Conservation (phyloP, 2,888 invertebrate genomes). For the Hemaris fuciformis region DNA sequence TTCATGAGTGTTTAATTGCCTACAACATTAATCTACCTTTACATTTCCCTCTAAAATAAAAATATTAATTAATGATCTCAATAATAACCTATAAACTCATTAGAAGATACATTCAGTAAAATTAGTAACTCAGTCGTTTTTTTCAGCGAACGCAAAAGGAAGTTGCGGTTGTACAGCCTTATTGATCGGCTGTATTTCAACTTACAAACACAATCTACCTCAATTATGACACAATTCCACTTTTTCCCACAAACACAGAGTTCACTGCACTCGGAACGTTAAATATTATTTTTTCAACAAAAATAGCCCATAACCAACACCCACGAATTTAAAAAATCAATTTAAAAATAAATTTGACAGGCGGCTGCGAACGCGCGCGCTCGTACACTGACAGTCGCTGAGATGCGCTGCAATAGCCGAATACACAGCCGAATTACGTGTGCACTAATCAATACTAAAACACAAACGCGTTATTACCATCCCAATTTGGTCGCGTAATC, state of each 20-base stretch:
- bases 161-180: neutral
- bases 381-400: slow-evolving; percentile 49
- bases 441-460: neutral
- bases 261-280: slow-evolving; percentile 70
- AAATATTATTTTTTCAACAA: slow-evolving; percentile 46
- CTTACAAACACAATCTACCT: neutral
- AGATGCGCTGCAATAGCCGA: slow-evolving; percentile 1
- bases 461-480: neutral
- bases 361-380: slow-evolving; percentile 65
- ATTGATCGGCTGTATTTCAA: too few relatives aligned
- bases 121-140: neutral
- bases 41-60: neutral
- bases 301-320: slow-evolving; percentile 54
- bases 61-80: neutral
- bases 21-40: neutral
- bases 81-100: too few relatives aligned
- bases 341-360: slow-evolving; percentile 35
- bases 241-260: slow-evolving; percentile 40
- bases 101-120: neutral
- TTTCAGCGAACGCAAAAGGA: neutral
- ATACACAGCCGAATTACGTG: neutral
- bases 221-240: slow-evolving; percentile 26
- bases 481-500: neutral
- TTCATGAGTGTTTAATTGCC: too few relatives aligned
- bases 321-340: slow-evolving; percentile 44